Percentiles rank a stretch among this genome's conserved stretches.
Evolutionary conservation across 1,140 invertebrate species (phyloP).

Genomic region (Homarus americanus): DNA sequence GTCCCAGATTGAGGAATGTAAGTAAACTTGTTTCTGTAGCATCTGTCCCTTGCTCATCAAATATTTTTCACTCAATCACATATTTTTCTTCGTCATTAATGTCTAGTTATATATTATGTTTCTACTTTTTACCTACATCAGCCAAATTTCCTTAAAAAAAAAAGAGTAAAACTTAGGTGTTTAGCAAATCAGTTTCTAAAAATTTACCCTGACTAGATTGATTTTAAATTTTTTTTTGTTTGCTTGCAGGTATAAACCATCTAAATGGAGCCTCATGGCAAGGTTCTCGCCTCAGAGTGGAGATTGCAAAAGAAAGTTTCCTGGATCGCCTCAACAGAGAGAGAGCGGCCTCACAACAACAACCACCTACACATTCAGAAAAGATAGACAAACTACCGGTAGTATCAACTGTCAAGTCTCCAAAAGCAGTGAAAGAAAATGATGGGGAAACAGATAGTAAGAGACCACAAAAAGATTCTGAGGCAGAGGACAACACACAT

Average conservation of each 20-base stretch:
- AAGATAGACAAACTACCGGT: background rate
- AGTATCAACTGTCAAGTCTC: background rate
- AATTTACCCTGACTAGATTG: too few relatives aligned
- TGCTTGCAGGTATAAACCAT: slow-evolving; percentile 28
- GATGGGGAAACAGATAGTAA: background rate
- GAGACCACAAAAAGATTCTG: background rate
- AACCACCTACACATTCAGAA: background rate
- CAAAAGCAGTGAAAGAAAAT: background rate
- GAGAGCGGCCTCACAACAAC: background rate
- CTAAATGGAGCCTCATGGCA: slow-evolving; percentile 41
- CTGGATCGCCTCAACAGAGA: slow-evolving; percentile 49
- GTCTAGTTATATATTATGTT: too few relatives aligned
- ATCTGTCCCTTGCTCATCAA: too few relatives aligned
- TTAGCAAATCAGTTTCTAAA: too few relatives aligned
- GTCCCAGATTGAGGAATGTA: too few relatives aligned
- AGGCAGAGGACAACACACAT: background rate
- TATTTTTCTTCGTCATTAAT: too few relatives aligned
- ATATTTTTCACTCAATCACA: too few relatives aligned
- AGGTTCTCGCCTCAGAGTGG: slow-evolving; percentile 44
- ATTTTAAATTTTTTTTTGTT: background rate
- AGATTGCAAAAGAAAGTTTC: slow-evolving; percentile 53
- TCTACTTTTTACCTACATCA: background rate
- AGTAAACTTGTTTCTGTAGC: too few relatives aligned
- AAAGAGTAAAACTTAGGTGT: too few relatives aligned
- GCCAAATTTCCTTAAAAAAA: background rate